Evolutionary conservation across 2,797 vertebrate species (phyloP).

Genomic region (Ambastaia sidthimunki): DNA sequence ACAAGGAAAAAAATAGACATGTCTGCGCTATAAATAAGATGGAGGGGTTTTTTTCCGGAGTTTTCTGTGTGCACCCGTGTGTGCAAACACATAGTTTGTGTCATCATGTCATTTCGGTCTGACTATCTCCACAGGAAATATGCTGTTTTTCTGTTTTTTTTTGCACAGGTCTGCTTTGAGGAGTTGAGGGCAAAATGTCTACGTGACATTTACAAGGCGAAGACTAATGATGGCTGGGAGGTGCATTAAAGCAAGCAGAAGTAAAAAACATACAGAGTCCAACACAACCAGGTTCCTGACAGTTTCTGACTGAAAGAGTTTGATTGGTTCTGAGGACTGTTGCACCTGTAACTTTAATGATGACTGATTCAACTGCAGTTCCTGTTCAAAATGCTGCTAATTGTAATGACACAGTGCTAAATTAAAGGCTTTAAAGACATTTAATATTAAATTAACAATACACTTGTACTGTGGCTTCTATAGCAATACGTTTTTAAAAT

Average conservation of each 20-base stretch:
- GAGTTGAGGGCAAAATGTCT: slow-evolving; percentile 5
- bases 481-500: too few species aligned
- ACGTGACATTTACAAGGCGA: slow-evolving; percentile 22
- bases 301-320: neutral
- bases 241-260: neutral
- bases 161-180: neutral
- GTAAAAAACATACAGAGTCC: neutral
- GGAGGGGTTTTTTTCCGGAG: slow-evolving; percentile 7
- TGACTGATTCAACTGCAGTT: neutral
- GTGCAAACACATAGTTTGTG: slow-evolving; percentile 1
- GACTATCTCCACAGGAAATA: neutral
- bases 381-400: neutral
- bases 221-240: slow-evolving; percentile 36
- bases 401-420: neutral
- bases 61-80: neutral
- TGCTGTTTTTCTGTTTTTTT: neutral
- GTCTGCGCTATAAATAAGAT: slow-evolving; percentile 16
- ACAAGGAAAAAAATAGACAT: slow-evolving; percentile 21
- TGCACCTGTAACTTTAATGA: neutral
- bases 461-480: too few species aligned
- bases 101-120: slow-evolving; percentile 10
- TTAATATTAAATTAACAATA: too few species aligned
- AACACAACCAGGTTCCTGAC: slow-evolving; percentile 5
- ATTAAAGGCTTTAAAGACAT: neutral
- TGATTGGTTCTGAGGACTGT: neutral